Evolutionary conservation across 2,888 invertebrate species (phyloP).

Genomic region (Campoplex capitator): DNA sequence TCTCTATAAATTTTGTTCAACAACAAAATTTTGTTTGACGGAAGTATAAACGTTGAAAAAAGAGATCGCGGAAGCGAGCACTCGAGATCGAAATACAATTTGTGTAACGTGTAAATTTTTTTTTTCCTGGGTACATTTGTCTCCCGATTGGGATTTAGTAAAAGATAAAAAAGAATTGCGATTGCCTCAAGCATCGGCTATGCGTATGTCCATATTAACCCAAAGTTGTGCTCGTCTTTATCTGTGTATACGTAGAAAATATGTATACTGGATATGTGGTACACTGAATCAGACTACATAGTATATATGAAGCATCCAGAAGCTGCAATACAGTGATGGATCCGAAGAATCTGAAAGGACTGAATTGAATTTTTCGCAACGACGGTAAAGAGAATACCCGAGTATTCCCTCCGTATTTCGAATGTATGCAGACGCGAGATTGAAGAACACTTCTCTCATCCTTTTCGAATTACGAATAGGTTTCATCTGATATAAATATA

Average conservation of each 20-base stretch:
- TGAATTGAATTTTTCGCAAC: slow-evolving; percentile 64
- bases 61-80: not conserved
- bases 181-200: slow-evolving; percentile 6
- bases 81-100: not conserved
- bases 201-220: not conserved
- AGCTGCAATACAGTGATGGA: slow-evolving; percentile 45
- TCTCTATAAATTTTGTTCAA: not conserved
- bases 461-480: slow-evolving; percentile 57
- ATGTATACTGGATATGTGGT: not conserved
- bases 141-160: not conserved
- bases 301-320: slow-evolving; percentile 29
- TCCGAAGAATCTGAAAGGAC: slow-evolving; percentile 45
- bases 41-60: not conserved
- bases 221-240: slow-evolving; percentile 4
- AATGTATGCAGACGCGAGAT: slow-evolving; percentile 54
- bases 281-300: not conserved
- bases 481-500: slow-evolving; percentile 15
- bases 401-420: slow-evolving; percentile 46
- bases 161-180: slow-evolving; percentile 5
- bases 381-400: slow-evolving; percentile 65
- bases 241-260: not conserved
- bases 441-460: slow-evolving; percentile 57
- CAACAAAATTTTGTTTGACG: not conserved
- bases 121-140: not conserved
- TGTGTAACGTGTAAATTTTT: not conserved